These are phyloP conservation scores for Cossypha polioptera DNA, from an alignment of 2,797 vertebrate genomes.

Conservation along the genomic window DNA sequence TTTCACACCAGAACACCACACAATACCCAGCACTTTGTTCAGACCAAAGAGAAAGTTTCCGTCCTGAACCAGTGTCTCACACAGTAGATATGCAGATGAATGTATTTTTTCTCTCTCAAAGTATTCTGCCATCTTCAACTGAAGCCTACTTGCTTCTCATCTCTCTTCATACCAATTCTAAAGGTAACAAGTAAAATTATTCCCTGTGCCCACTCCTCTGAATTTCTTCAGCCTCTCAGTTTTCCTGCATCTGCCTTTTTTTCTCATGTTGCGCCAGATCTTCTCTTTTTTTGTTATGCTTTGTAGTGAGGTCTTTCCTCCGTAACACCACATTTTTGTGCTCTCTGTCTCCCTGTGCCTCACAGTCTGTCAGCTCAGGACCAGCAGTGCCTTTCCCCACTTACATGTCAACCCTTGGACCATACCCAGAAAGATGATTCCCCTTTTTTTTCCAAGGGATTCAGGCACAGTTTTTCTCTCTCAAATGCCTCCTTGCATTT, in stretches of 20 bases:
- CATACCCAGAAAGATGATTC: background rate
- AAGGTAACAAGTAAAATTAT: conserved; percentile 18
- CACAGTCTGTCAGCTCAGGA: background rate
- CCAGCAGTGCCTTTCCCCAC: background rate
- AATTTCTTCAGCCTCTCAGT: background rate
- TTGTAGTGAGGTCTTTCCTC: background rate
- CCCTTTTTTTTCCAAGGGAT: background rate
- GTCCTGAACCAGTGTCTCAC: background rate
- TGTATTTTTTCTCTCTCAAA: background rate
- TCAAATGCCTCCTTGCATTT: background rate
- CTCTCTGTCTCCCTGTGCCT: background rate
- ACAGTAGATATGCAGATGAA: background rate
- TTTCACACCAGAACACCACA: background rate
- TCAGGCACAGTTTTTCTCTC: background rate
- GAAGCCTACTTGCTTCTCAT: background rate
- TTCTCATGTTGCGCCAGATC: background rate
- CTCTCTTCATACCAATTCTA: background rate
- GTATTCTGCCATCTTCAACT: background rate
- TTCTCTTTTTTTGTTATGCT: background rate
- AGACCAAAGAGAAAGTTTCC: background rate
- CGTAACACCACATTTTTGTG: background rate
- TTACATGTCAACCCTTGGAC: background rate
- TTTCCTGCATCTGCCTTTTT: background rate
- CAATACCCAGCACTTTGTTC: background rate
- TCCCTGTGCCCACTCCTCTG: background rate